These are phyloP conservation scores for Anabacerthia variegaticeps DNA, from an alignment of 2,797 vertebrate species.

Conservation along the genomic window DNA sequence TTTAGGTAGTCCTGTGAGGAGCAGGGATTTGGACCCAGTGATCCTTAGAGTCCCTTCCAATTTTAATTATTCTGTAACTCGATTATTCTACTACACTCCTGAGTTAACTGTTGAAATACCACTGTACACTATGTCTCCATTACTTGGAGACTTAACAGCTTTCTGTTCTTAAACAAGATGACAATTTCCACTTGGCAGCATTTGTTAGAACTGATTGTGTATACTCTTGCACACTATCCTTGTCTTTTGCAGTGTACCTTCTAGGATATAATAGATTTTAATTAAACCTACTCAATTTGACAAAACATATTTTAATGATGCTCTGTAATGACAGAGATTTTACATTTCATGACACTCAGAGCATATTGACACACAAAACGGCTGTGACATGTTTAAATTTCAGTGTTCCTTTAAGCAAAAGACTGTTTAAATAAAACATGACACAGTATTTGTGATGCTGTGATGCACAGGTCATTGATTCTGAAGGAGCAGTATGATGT, in stretches of 20 bases:
- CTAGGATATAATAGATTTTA: not conserved
- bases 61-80: not conserved
- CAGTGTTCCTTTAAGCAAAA: not conserved
- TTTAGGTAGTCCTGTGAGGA: not conserved
- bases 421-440: not conserved
- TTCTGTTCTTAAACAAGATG: not conserved
- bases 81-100: not conserved
- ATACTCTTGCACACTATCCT: not conserved
- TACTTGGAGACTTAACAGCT: not conserved
- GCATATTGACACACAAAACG: not conserved
- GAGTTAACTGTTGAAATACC: not conserved
- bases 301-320: not conserved
- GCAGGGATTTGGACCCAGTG: not conserved
- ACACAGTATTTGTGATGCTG: not conserved
- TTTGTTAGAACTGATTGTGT: not conserved
- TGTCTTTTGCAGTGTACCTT: not conserved
- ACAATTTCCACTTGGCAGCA: not conserved
- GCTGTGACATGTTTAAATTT: not conserved
- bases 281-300: not conserved
- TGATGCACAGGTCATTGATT: not conserved
- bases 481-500: not conserved
- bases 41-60: not conserved
- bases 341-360: not conserved
- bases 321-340: not conserved
- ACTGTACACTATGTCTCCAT: not conserved